Percentiles rank a stretch among this genome's conserved stretches.
Conservation (phyloP, 2,113 vertebrate genomes). For the Oreotragus oreotragus region DNA sequence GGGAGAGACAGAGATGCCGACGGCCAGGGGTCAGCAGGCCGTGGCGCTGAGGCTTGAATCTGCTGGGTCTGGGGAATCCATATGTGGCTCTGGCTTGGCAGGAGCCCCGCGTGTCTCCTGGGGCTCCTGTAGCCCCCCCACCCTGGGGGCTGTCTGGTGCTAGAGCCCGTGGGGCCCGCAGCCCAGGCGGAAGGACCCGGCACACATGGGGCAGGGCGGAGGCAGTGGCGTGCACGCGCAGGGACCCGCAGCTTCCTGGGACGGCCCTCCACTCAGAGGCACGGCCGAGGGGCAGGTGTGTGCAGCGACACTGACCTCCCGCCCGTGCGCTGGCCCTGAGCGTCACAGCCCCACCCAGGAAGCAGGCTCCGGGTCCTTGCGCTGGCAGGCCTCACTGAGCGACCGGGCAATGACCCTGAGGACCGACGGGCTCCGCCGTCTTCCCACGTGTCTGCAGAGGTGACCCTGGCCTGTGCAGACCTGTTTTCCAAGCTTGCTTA, state of each 20-base stretch:
- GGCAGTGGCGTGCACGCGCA: accelerated
- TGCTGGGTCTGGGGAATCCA: accelerated
- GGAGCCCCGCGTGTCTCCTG: accelerated
- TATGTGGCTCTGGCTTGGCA: accelerated
- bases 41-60: accelerated
- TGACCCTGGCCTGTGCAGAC: neutral
- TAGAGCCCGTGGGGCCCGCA: accelerated
- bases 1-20: accelerated
- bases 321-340: accelerated
- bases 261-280: accelerated
- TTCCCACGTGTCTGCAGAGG: neutral
- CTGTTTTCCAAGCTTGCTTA: neutral
- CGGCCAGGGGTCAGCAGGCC: accelerated
- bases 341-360: accelerated
- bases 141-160: accelerated
- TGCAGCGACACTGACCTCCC: accelerated
- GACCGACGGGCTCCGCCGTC: neutral
- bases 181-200: neutral
- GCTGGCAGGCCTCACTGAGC: accelerated
- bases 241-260: accelerated
- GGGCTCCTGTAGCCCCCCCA: neutral
- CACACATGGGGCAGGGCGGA: accelerated
- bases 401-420: neutral
- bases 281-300: accelerated
- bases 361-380: accelerated